A percentile compares a stretch with the other conserved stretches of the same genome.
These are phyloP conservation scores for Caenorhabditis briggsae DNA, from an alignment of 1,140 invertebrate genomes.

Conservation along the genomic window DNA sequence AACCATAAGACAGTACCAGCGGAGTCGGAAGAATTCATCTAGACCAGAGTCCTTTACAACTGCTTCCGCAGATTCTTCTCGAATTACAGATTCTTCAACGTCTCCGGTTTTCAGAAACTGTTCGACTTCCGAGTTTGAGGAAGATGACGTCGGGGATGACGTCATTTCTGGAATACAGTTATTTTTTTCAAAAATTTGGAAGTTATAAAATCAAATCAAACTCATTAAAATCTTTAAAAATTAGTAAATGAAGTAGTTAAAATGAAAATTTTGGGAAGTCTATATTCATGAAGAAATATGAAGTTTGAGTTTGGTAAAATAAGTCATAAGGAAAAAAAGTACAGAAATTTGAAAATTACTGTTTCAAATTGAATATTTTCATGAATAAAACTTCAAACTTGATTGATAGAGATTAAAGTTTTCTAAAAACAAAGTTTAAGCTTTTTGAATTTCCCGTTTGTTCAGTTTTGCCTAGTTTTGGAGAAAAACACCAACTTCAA, in stretches of 20 bases:
- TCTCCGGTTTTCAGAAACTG: background rate
- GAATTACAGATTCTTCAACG: background rate
- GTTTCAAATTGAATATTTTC: background rate
- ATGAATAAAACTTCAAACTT: too few species aligned
- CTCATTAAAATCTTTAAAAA: too few species aligned
- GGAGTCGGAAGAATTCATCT: constrained; percentile 61
- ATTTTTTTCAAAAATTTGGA: background rate
- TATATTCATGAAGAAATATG: too few species aligned
- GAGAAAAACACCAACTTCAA: background rate
- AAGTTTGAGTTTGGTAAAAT: too few species aligned
- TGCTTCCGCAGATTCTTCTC: too few species aligned
- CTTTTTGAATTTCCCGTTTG: too few species aligned
- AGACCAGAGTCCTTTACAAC: background rate
- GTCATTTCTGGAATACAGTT: background rate
- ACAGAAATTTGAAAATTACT: background rate
- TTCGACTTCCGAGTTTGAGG: background rate
- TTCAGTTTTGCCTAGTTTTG: background rate
- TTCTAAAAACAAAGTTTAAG: too few species aligned
- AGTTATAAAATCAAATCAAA: background rate
- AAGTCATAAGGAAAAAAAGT: too few species aligned
- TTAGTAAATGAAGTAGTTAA: too few species aligned
- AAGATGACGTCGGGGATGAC: background rate
- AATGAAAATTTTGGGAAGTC: too few species aligned
- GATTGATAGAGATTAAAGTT: too few species aligned
- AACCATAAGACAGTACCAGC: constrained; percentile 56